Percentiles rank a stretch among this genome's conserved stretches.
Conservation (phyloP, 2,888 invertebrate genomes). For the Sycophila texana region DNA sequence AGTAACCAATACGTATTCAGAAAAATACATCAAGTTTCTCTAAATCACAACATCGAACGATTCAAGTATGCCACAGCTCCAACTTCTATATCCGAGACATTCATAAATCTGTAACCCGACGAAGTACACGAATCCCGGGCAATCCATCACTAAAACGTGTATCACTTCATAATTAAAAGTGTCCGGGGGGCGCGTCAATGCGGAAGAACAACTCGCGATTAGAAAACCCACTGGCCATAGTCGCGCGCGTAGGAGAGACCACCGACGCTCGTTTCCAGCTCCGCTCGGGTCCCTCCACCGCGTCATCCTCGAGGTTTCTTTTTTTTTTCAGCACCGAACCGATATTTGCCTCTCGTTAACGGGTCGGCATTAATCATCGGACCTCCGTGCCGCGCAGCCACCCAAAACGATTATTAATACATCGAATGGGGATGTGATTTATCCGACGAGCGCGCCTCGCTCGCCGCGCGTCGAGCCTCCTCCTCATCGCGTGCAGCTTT, state of each 20-base stretch:
- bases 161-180: background rate
- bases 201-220: no score
- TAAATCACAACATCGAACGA: no score
- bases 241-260: background rate
- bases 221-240: background rate
- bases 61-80: no score
- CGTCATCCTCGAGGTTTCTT: background rate
- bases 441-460: constrained; percentile 12
- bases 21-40: no score
- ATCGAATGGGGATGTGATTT: constrained; percentile 44
- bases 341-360: constrained; percentile 73
- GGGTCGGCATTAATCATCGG: constrained; percentile 70
- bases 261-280: no score
- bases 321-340: constrained; percentile 2
- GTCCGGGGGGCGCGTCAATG: background rate
- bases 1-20: no score
- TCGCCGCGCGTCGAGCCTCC: background rate
- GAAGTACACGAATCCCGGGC: no score
- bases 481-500: background rate
- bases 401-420: constrained; percentile 48
- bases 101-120: no score
- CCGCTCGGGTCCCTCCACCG: background rate
- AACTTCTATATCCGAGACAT: no score
- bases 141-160: background rate
- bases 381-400: constrained; percentile 37